phyloP scores from a whole-genome alignment of 2,888 invertebrate genomes.

The Athetis lepigone region DNA sequence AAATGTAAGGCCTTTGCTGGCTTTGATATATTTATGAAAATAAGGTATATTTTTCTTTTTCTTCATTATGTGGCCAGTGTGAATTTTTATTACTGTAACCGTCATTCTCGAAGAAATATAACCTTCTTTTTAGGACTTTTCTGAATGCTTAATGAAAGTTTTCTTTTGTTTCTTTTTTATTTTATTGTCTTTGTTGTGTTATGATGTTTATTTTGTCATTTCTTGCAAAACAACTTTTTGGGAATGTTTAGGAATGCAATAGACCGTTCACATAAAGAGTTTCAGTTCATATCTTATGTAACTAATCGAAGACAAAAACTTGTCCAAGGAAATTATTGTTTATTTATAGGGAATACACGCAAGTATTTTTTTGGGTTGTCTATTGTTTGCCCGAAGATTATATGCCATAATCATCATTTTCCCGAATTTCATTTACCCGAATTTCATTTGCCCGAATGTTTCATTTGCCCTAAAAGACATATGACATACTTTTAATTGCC shows the following conservation, averaged over 20 bases:
- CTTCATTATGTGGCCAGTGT: slow-evolving; percentile 59
- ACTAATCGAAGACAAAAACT: no score
- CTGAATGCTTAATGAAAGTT: slow-evolving; percentile 36
- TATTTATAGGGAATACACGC: no score
- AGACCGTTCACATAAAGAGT: background rate
- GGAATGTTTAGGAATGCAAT: background rate
- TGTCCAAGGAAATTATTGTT: no score
- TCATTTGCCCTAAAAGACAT: no score
- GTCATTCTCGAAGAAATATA: slow-evolving; percentile 31
- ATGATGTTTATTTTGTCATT: background rate
- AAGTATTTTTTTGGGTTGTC: no score
- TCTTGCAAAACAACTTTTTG: background rate
- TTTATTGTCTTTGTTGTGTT: background rate
- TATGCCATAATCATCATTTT: no score
- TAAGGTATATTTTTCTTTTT: slow-evolving; percentile 23
- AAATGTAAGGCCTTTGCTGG: slow-evolving; percentile 48
- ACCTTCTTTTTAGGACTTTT: slow-evolving; percentile 29
- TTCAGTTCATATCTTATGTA: no score
- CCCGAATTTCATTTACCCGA: no score
- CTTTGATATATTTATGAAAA: slow-evolving; percentile 63
- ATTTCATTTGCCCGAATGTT: no score
- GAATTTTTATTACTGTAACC: slow-evolving; percentile 49
- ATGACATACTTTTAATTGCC: no score
- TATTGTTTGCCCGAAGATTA: no score
- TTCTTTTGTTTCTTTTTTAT: slow-evolving; percentile 23